A percentile compares a stretch with the other conserved stretches of the same genome.
These are phyloP conservation scores for Mythimna albipuncta DNA, from an alignment of 2,888 invertebrate species.

Conservation along the genomic window DNA sequence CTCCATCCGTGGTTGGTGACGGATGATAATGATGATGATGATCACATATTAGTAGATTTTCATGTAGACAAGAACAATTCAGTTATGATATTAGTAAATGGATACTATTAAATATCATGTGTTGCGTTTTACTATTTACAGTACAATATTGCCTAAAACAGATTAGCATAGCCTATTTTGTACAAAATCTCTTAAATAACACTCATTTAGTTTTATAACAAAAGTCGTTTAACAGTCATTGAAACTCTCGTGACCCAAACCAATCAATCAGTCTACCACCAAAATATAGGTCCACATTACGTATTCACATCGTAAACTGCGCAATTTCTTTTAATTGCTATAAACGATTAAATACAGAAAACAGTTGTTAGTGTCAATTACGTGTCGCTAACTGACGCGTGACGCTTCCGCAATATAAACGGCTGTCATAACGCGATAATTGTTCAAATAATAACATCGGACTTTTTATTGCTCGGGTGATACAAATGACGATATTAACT, in stretches of 20 bases:
- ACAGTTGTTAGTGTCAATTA: constrained; percentile 49
- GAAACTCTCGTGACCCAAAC: constrained; percentile 30
- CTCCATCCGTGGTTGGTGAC: not conserved
- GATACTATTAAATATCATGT: not conserved
- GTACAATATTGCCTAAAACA: not conserved
- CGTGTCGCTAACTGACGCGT: constrained; percentile 33
- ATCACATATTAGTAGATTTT: not conserved
- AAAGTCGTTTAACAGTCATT: constrained; percentile 14
- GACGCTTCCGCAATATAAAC: constrained; percentile 21
- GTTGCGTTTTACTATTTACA: too few relatives aligned
- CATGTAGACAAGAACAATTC: too few relatives aligned
- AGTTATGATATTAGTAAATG: not conserved
- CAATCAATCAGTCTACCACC: constrained; percentile 31
- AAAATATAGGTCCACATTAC: constrained; percentile 23
- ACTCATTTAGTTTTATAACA: constrained; percentile 9
- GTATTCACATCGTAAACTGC: constrained; percentile 38
- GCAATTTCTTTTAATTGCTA: constrained; percentile 46
- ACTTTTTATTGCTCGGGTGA: constrained; percentile 45
- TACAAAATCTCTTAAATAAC: not conserved
- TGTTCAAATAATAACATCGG: constrained; percentile 47
- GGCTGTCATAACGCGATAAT: constrained; percentile 33
- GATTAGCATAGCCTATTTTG: not conserved
- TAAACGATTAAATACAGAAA: constrained; percentile 31
- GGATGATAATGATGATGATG: not conserved
- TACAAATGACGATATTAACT: constrained; percentile 38